A percentile compares a stretch with the other conserved stretches of the same genome.
Conservation (phyloP, 2,888 invertebrate species). For the Halictus ligatus region DNA sequence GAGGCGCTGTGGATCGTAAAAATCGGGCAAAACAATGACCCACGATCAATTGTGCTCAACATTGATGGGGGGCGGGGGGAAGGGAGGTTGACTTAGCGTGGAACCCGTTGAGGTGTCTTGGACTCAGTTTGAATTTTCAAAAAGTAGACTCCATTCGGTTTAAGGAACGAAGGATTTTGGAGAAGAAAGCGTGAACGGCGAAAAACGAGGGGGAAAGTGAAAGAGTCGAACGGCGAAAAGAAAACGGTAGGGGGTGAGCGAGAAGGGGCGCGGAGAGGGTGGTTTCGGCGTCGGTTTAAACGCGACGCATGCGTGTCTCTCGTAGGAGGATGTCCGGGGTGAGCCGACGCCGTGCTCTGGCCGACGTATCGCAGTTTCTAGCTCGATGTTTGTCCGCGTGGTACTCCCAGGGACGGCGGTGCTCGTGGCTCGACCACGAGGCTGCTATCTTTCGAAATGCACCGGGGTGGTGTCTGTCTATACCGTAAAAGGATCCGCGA, state of each 20-base stretch:
- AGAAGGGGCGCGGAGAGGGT: slow-evolving; percentile 57
- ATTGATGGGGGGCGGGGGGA: not conserved
- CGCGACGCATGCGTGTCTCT: slow-evolving; percentile 79
- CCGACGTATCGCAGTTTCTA: slow-evolving; percentile 83
- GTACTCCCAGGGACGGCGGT: slow-evolving; percentile 70
- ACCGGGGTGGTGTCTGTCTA: not conserved
- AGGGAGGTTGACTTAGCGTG: not conserved
- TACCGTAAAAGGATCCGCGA: not conserved
- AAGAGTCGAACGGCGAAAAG: not conserved
- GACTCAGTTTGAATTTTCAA: not conserved
- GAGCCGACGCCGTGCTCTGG: slow-evolving; percentile 74
- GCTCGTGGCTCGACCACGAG: slow-evolving; percentile 65
- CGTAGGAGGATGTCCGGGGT: slow-evolving; percentile 77
- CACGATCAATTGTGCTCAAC: not conserved
- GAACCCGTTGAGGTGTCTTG: not conserved
- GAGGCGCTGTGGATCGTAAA: not conserved
- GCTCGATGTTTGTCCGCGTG: slow-evolving; percentile 83
- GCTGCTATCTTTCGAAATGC: slow-evolving; percentile 31
- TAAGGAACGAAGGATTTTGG: not conserved
- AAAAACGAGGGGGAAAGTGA: not conserved
- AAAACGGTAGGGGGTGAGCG: not conserved
- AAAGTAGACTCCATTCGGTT: not conserved
- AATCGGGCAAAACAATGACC: not conserved
- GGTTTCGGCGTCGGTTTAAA: slow-evolving; percentile 78
- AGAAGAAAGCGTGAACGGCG: not conserved